Evolutionary conservation across 2,797 vertebrate species (phyloP).

Genomic region (Taeniopygia guttata): DNA sequence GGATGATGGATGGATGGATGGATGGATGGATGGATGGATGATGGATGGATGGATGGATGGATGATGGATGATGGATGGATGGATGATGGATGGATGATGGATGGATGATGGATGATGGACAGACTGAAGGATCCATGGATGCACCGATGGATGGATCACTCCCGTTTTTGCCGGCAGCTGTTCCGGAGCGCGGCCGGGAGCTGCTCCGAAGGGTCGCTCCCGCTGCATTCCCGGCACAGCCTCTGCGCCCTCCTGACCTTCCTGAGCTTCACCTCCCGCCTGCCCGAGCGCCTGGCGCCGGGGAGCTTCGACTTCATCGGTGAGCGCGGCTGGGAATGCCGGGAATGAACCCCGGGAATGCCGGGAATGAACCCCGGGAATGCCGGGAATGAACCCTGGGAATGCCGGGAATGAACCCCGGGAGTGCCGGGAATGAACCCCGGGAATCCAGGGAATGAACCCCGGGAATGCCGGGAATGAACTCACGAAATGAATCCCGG

Average conservation of each 20-base stretch:
- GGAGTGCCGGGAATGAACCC: neutral
- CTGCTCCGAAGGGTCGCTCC: slow-evolving; percentile 75
- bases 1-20: neutral
- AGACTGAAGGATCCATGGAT: no score
- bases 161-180: slow-evolving; percentile 69
- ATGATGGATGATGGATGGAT: no score
- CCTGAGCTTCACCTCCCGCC: slow-evolving; percentile 86
- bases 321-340: neutral
- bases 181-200: slow-evolving; percentile 75
- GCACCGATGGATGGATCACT: neutral
- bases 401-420: neutral
- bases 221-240: slow-evolving; percentile 82
- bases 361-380: no score
- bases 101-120: no score
- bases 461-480: no score
- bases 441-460: no score
- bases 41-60: no score
- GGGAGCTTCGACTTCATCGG: slow-evolving; percentile 91
- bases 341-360: rapidly evolving
- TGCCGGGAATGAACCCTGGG: no score
- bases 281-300: slow-evolving; percentile 90
- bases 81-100: no score
- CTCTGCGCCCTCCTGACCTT: slow-evolving; percentile 85
- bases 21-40: no score
- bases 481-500: no score